These are phyloP conservation scores for Andrena haemorrhoa DNA, from an alignment of 2,888 invertebrate genomes.

Conservation along the genomic window DNA sequence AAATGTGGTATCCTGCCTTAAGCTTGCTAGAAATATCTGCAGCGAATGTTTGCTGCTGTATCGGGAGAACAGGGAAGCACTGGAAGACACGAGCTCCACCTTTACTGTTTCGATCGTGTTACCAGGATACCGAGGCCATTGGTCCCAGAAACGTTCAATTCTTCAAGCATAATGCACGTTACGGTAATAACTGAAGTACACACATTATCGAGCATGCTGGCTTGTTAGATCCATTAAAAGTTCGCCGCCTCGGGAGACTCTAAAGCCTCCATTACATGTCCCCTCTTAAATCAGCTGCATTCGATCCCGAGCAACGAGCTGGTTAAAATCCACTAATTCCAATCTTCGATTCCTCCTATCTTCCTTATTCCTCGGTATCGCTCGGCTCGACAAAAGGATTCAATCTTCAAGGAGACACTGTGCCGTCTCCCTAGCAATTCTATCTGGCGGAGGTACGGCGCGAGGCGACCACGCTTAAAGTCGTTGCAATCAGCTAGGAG, in stretches of 20 bases:
- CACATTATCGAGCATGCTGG: neutral
- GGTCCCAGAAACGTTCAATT: neutral
- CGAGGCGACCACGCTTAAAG: neutral
- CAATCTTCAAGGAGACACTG: neutral
- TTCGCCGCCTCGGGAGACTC: neutral
- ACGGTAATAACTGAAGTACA: too few relatives aligned
- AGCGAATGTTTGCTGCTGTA: too few relatives aligned
- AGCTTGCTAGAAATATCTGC: too few relatives aligned
- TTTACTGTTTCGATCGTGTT: neutral
- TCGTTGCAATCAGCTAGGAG: conserved; percentile 37
- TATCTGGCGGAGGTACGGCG: neutral
- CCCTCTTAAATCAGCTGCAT: neutral
- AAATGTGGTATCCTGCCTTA: too few relatives aligned
- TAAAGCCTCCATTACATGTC: neutral
- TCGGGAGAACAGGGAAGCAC: neutral
- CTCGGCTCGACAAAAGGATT: neutral
- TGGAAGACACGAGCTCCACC: neutral
- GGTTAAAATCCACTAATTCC: neutral
- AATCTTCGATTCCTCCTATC: neutral
- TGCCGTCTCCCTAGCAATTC: neutral
- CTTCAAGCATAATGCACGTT: neutral
- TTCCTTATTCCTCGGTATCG: neutral
- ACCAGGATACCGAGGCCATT: neutral
- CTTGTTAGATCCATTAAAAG: neutral
- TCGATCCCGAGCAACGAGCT: neutral